Percentiles rank a stretch among this genome's conserved stretches.
These are phyloP conservation scores for Lithophane ornitopus DNA, from an alignment of 2,888 invertebrate species.

Conservation along the genomic window DNA sequence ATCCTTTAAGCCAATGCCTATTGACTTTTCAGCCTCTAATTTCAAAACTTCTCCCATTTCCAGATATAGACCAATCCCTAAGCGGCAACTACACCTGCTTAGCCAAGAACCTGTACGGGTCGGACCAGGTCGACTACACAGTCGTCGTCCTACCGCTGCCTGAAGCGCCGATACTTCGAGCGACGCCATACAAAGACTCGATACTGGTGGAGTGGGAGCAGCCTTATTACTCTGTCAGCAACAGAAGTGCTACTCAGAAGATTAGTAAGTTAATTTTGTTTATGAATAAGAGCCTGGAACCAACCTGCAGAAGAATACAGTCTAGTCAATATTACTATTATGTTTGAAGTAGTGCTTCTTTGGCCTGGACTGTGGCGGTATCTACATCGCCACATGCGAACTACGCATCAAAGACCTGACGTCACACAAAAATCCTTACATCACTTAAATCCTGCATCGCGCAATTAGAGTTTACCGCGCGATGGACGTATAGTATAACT, in stretches of 20 bases:
- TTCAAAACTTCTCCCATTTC: neutral
- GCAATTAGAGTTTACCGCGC: too few relatives aligned
- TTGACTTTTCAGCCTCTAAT: neutral
- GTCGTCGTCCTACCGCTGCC: slow-evolving; percentile 95
- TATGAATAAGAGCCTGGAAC: neutral
- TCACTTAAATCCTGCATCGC: too few relatives aligned
- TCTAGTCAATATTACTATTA: neutral
- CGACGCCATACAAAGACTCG: slow-evolving; percentile 87
- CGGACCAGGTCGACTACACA: slow-evolving; percentile 95
- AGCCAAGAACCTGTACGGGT: slow-evolving; percentile 95
- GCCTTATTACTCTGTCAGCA: slow-evolving; percentile 79
- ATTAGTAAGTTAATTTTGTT: slow-evolving; percentile 79
- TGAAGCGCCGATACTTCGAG: slow-evolving; percentile 92
- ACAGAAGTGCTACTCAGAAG: slow-evolving; percentile 81
- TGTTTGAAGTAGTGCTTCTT: neutral
- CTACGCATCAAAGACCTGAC: too few relatives aligned
- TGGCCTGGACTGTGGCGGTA: neutral
- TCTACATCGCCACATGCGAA: too few relatives aligned
- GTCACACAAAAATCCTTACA: too few relatives aligned
- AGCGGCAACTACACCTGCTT: slow-evolving; percentile 95
- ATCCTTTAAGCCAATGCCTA: too few relatives aligned
- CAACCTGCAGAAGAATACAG: neutral
- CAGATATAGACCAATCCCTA: slow-evolving; percentile 90
- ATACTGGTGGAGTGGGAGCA: slow-evolving; percentile 93
- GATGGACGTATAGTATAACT: too few relatives aligned